Evolutionary conservation across 1,140 invertebrate species (phyloP), one percentile per base, ranked within the genome.

Genomic region (Luehdorfia chinensis): DNA sequence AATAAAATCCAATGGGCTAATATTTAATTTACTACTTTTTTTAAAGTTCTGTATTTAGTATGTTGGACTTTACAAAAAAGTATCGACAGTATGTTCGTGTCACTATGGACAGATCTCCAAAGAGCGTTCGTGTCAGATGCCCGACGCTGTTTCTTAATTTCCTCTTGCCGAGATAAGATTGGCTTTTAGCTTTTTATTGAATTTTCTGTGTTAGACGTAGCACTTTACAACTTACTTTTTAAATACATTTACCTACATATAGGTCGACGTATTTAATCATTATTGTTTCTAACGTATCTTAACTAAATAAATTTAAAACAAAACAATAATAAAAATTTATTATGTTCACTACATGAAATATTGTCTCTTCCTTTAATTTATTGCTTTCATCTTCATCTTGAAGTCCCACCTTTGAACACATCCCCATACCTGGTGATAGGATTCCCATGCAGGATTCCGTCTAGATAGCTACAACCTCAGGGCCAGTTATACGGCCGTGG

Each of bases 171-270:
- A 83, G 83, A 86, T 86, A 86, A 86, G 80, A 84, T 84, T 84
- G 80, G 80, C 83, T 86, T 86, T 86, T 81, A 84, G 79, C 70
- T 83, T 86, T 86, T 86, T 86, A 86, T 86, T 86, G 83, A 86
- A 83, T 86, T 86, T 83, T 79, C 78, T 81, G 55, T 76, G 63
- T 75, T 68, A 75, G 62, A 72, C 63, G 67, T 57, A 63, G 53
- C 70, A 75, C 72, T 76, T 84, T 73, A 76, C 65, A 73, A 69
- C 63, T 71, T 58, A 57, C 58, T 58, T 46, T 48, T 44, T 51
- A 47, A 43, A 30, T 28, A 50, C 49, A 45, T 48, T 62, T 61
- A 55, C 27, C 8, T 16, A 16, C 11, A 12, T 31, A 31, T 12
- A n/a, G 9, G 9, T 12, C 9, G 12, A 12, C 11, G n/a, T 5